phyloP scores from a whole-genome alignment of 2,113 vertebrate species.

The Myiozetetes cayanensis region DNA sequence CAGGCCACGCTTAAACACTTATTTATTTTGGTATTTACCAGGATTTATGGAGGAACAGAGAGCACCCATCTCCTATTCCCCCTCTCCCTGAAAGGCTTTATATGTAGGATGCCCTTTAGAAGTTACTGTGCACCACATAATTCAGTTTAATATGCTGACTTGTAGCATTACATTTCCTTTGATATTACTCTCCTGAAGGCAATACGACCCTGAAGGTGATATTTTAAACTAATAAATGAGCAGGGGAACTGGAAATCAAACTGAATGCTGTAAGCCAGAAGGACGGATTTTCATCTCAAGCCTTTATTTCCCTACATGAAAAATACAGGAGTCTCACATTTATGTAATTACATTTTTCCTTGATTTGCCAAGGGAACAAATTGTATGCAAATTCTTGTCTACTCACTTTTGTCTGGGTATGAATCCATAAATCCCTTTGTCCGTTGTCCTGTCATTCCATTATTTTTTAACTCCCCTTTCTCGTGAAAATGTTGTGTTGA shows the following conservation, averaged over 20 bases:
- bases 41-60: conserved; percentile 7
- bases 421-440: neutral
- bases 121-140: conserved; percentile 13
- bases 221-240: conserved; percentile 47
- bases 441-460: neutral
- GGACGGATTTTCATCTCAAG: neutral
- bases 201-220: conserved; percentile 16
- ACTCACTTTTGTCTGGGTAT: neutral
- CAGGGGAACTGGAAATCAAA: neutral
- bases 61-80: neutral
- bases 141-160: conserved; percentile 43
- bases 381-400: neutral
- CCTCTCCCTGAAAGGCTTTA: neutral
- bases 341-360: neutral
- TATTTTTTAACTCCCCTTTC: neutral
- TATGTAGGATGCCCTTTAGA: conserved; percentile 28
- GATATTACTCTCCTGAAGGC: conserved; percentile 30
- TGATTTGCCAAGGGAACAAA: neutral
- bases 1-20: neutral
- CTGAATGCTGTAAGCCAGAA: neutral
- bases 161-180: conserved; percentile 4
- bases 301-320: neutral
- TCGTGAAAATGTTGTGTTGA: neutral
- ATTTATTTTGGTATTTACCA: conserved; percentile 9
- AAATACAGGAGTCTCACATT: neutral